A percentile compares a stretch with the other conserved stretches of the same genome.
phyloP scores from a whole-genome alignment of 2,888 invertebrate genomes.

The Aproaerema taeniolella region DNA sequence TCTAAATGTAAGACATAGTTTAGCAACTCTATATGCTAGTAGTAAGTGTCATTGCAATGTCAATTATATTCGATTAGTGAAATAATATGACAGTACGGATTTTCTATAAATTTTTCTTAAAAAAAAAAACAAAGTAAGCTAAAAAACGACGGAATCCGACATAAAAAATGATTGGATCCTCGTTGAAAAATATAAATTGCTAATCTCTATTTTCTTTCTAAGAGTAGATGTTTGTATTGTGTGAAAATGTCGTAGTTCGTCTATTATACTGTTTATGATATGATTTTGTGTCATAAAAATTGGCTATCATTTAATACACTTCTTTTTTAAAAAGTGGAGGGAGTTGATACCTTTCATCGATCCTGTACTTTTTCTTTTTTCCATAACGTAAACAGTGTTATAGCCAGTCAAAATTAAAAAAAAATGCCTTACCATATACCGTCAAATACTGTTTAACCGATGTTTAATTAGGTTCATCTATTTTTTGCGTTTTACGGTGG shows the following conservation, averaged over 20 bases:
- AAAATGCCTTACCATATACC: no score
- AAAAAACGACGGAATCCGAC: slow-evolving; percentile 32
- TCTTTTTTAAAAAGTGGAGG: no score
- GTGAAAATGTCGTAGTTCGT: slow-evolving; percentile 39
- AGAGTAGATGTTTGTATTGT: slow-evolving; percentile 55
- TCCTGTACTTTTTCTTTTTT: slow-evolving; percentile 10
- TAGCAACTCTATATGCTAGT: slow-evolving; percentile 70
- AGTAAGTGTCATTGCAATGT: slow-evolving; percentile 75
- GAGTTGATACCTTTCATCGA: no score
- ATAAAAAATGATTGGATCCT: slow-evolving; percentile 38
- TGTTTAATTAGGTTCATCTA: no score
- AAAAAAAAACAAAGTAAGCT: slow-evolving; percentile 33
- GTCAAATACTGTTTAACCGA: no score
- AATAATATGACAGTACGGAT: slow-evolving; percentile 59
- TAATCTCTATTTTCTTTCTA: slow-evolving; percentile 39
- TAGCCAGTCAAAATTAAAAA: slow-evolving; percentile 36
- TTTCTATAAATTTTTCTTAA: slow-evolving; percentile 63
- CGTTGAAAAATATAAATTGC: slow-evolving; percentile 28
- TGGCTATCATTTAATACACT: no score
- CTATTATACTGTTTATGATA: slow-evolving; percentile 48
- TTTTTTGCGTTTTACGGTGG: no score
- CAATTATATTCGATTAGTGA: slow-evolving; percentile 76
- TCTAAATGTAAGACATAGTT: slow-evolving; percentile 63
- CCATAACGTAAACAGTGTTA: slow-evolving; percentile 52
- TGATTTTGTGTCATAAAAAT: slow-evolving; percentile 13